Evolutionary conservation across 2,888 invertebrate species (phyloP), one percentile per base, ranked within the genome.

Genomic region (Leptinotarsa tumamoca): DNA sequence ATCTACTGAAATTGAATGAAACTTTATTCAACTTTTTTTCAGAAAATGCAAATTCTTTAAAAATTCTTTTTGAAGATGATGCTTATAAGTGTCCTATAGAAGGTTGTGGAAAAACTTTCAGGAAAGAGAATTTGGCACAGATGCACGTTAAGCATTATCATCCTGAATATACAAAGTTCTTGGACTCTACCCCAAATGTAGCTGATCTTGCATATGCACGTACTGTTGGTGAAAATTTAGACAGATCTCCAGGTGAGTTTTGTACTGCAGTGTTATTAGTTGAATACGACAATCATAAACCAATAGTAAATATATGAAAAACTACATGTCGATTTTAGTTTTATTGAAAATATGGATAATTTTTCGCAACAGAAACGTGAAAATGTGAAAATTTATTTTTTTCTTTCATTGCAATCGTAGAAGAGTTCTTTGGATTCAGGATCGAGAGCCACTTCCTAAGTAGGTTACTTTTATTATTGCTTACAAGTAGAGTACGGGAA

Each of bases 81-180:
- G 90, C 89, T 17, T 92, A 89, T 81, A 90, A 90, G 51, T 96
- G 96, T 85, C 96, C 96, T 0, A 93, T 95, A 68, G 93, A 94
- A 78, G 94, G 93, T 1, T 98, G 98, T 86, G 92, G 91, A 70
- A 98, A 98, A 88, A 95, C 94, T 82, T 98, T 97, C 86, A 92
- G 98, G 5, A 97, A 97, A 86, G 96, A 97, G 85, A 96, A 95
- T 79, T 91, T 98, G 69, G 89, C 98, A 13, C 94, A 95, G 89
- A 97, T 97, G 93, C 98, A 98, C 86, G 94, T 98, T 61, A 98
- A 98, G 85, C 97, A 98, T 87, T 98, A 98, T 87, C 98, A 98
- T 88, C 92, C 93, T 2, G 95, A 96, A 80, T 91, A 95, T 75
- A 92, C 92, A 2, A 93, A 94, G 86, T 92, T 92, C 87, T 89